Evolutionary conservation across 2,797 vertebrate genomes (phyloP).

Genomic region (Hypotaenidia okinawae): DNA sequence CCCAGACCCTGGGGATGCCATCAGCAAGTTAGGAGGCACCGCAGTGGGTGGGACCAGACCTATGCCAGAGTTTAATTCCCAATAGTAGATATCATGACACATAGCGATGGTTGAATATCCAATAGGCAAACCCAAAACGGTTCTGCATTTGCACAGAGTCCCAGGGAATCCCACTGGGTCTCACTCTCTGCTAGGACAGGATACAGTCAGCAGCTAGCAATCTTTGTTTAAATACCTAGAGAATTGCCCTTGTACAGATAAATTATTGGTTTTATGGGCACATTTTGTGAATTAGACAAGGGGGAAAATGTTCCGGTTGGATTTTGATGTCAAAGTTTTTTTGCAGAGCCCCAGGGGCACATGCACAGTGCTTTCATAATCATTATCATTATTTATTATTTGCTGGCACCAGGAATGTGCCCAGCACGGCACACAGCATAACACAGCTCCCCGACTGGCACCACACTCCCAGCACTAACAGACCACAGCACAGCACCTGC

Average conservation of each 20-base stretch:
- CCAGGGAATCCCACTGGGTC: background rate
- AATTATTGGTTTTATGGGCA: conserved; percentile 34
- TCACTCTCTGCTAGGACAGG: background rate
- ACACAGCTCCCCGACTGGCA: accelerated
- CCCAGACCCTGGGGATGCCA: background rate
- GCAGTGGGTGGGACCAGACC: background rate
- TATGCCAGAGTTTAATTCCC: background rate
- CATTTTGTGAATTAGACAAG: conserved; percentile 43
- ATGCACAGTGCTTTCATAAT: background rate
- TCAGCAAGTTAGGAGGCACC: background rate
- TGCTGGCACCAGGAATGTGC: background rate
- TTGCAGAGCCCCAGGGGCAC: conserved; percentile 32
- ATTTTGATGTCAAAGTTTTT: conserved; percentile 25
- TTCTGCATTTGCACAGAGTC: background rate
- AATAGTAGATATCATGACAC: background rate
- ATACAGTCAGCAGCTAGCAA: background rate
- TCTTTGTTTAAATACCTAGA: background rate
- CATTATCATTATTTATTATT: background rate
- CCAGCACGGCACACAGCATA: background rate
- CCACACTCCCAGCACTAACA: background rate
- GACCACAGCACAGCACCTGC: accelerated
- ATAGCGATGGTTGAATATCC: background rate
- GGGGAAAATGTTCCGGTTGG: conserved; percentile 23
- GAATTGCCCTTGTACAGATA: conserved; percentile 16
- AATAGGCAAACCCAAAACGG: background rate